phyloP scores from a whole-genome alignment of 2,797 vertebrate species.

The Rhodeus uyekii region DNA sequence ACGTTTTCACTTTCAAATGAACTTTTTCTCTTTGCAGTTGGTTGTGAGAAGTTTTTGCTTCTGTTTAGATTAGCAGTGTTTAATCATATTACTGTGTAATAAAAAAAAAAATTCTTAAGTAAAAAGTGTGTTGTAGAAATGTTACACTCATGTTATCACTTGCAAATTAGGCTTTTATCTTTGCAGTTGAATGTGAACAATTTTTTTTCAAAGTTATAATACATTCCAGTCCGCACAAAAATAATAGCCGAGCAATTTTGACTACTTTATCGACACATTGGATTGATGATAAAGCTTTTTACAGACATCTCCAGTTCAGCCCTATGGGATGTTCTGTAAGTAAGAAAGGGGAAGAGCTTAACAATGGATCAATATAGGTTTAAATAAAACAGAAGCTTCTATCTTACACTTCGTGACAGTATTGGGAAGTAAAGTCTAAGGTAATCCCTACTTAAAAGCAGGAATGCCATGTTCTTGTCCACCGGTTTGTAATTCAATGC shows the following conservation, averaged over 20 bases:
- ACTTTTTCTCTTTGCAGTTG: neutral
- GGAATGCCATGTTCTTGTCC: slow-evolving; percentile 3
- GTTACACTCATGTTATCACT: neutral
- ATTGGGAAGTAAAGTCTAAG: neutral
- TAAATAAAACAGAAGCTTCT: neutral
- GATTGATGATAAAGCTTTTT: neutral
- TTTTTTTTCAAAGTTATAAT: too few species aligned
- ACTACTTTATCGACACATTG: neutral
- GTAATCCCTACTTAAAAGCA: neutral
- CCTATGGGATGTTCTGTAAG: neutral
- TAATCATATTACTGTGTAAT: too few species aligned
- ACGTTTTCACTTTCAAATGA: too few species aligned
- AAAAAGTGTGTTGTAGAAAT: neutral
- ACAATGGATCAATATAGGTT: neutral
- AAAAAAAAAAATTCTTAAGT: too few species aligned
- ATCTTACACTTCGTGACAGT: neutral
- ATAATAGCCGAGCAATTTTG: neutral
- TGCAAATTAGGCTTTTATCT: neutral
- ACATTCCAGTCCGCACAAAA: neutral
- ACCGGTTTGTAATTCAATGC: slow-evolving; percentile 6
- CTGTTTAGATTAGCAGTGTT: too few species aligned
- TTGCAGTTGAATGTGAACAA: neutral
- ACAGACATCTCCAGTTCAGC: neutral
- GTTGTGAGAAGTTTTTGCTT: too few species aligned
- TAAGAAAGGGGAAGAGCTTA: neutral